Percentiles rank a stretch among this genome's conserved stretches.
These are phyloP conservation scores for Opisthocomus hoazin DNA, from an alignment of 2,113 vertebrate species.

Conservation along the genomic window DNA sequence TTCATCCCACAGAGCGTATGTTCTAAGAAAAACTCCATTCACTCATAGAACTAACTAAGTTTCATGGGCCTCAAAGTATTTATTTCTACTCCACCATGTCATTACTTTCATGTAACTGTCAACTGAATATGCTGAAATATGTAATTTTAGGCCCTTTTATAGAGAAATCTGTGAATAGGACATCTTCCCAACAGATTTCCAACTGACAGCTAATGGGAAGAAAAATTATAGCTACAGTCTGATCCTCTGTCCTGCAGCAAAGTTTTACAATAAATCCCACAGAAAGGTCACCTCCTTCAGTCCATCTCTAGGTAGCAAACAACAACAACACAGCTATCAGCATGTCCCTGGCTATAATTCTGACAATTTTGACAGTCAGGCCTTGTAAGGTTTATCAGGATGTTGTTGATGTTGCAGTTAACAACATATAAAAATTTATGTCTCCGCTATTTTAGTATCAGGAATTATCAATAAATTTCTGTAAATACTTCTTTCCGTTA, in stretches of 20 bases:
- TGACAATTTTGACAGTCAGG: slow-evolving; percentile 2
- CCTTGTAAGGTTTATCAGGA: not conserved
- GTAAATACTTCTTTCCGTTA: not conserved
- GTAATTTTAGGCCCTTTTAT: slow-evolving; percentile 66
- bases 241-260: slow-evolving; percentile 1
- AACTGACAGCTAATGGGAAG: slow-evolving; percentile 61
- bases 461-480: not conserved
- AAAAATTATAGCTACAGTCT: slow-evolving; percentile 60
- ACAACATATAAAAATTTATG: not conserved
- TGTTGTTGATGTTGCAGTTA: not conserved
- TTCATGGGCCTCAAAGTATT: slow-evolving; percentile 52
- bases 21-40: slow-evolving; percentile 40
- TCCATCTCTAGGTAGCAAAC: not conserved
- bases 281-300: not conserved
- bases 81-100: slow-evolving; percentile 49
- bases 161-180: slow-evolving; percentile 52
- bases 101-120: slow-evolving; percentile 69
- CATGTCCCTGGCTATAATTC: not conserved
- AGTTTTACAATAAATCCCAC: slow-evolving; percentile 31
- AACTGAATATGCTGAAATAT: slow-evolving; percentile 60
- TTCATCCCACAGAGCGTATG: not conserved
- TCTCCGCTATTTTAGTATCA: not conserved
- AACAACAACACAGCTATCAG: not conserved
- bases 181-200: slow-evolving; percentile 49
- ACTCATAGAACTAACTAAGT: not conserved